These are phyloP conservation scores for Drosophila setosimentum DNA, from an alignment of 2,888 invertebrate genomes.

Conservation along the genomic window DNA sequence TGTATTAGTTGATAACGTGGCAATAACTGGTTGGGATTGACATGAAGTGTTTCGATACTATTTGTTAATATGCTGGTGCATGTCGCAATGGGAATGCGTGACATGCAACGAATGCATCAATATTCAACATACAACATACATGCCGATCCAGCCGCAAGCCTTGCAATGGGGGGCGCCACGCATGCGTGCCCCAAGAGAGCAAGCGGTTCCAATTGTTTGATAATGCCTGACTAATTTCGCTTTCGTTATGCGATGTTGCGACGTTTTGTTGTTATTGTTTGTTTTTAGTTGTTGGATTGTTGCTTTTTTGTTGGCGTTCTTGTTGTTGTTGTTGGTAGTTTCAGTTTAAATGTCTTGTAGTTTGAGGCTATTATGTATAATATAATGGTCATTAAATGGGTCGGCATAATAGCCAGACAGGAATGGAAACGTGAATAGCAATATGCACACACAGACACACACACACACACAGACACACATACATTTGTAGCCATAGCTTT, in stretches of 20 bases:
- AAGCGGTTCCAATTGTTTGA: constrained; percentile 27
- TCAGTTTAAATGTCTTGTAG: constrained; percentile 51
- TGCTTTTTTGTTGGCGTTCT: neutral
- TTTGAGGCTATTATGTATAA: constrained; percentile 64
- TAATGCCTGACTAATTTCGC: constrained; percentile 53
- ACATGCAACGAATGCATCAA: constrained; percentile 38
- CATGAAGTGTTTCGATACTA: neutral
- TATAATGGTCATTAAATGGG: constrained; percentile 66
- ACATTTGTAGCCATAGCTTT: neutral
- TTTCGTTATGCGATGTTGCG: constrained; percentile 40
- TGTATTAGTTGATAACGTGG: constrained; percentile 3
- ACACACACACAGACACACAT: neutral
- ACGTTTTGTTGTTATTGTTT: neutral
- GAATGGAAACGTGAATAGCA: constrained; percentile 13
- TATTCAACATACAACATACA: constrained; percentile 5
- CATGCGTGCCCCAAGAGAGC: constrained; percentile 47
- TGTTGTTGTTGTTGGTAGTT: constrained; percentile 28
- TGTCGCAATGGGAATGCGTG: constrained; percentile 55
- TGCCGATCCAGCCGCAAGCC: constrained; percentile 10
- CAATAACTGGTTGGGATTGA: constrained; percentile 6
- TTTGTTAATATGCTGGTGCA: constrained; percentile 9
- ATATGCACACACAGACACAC: neutral
- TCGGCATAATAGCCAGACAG: constrained; percentile 46
- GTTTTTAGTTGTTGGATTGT: constrained; percentile 7
- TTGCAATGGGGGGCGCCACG: constrained; percentile 50